Evolutionary conservation across 2,888 invertebrate genomes (phyloP), one percentile per base, ranked within the genome.

Genomic region (Agapostemon virescens): DNA sequence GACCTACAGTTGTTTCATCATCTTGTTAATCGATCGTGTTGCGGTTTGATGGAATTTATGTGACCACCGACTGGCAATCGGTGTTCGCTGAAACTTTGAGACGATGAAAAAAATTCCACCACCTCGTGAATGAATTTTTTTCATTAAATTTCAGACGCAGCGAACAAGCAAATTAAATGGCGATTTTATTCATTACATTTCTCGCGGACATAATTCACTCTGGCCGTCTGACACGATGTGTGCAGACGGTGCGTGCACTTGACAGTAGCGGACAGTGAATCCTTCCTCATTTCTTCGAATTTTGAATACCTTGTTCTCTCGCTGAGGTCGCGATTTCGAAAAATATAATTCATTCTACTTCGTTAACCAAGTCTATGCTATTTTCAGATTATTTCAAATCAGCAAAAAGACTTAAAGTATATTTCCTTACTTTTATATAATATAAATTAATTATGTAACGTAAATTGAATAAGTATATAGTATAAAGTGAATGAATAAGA

Each of bases 11-110:
- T n/a, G 58, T 69, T 69, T 66, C 36, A 61, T 80, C 49, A 69
- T 38, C 33, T 45, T 52, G 67, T 77, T 69, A 73, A 76, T 58
- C 72, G 33, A 26, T 67, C 33, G 61, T 42, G 58, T 17, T 0
- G 20, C 20, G 66, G 55, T 55, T 45, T 30, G 55, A 52, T 52
- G 38, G 40, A 69, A 74, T 68, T 81, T 73, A 52, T 69, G 38
- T 38, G 26, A 58, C 30, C 36, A 7, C 11, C 52, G 40, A 9
- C 7, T 17, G 73, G 20, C 30, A 49, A 61, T 71, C 26, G n/a
- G 58, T 7, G 11, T 66, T 40, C 26, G 49, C 49, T 66, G 42
- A 69, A 58, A 58, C 38, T 15, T 13, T 20, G 9, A 33, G 13
- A 11, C 33, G 33, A n/a, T 9, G 23, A 11, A 40, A 49, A 58